Percentiles rank a stretch among this genome's conserved stretches.
Conservation (phyloP, 2,888 invertebrate species). For the Zygothrica quintamaculata region DNA sequence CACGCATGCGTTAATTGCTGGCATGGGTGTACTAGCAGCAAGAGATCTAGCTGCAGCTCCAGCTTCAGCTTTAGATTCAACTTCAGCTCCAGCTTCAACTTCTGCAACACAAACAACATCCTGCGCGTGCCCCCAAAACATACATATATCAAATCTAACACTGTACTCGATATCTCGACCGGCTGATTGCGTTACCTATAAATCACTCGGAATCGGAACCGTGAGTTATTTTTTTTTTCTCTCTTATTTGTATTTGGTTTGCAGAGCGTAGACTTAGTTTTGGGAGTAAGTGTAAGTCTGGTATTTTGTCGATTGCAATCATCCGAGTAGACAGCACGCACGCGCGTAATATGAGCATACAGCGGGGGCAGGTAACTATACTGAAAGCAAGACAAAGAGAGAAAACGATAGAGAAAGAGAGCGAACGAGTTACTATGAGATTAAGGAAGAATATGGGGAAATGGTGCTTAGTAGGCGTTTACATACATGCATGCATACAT, state of each 20-base stretch:
- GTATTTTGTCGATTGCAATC: slow-evolving; percentile 74
- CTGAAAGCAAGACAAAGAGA: neutral
- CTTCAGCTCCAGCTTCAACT: slow-evolving; percentile 1
- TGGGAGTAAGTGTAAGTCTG: slow-evolving; percentile 40
- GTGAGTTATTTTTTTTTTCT: too few species aligned
- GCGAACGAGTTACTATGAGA: neutral
- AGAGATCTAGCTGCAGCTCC: slow-evolving; percentile 2
- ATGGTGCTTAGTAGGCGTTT: slow-evolving; percentile 21
- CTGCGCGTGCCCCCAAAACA: slow-evolving; percentile 77
- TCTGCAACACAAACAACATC: slow-evolving; percentile 58
- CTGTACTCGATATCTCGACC: slow-evolving; percentile 68
- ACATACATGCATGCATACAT: slow-evolving; percentile 1
- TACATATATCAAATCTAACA: slow-evolving; percentile 75
- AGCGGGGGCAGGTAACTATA: slow-evolving; percentile 25
- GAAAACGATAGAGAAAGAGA: slow-evolving; percentile 5
- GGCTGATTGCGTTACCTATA: slow-evolving; percentile 73
- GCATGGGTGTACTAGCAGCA: slow-evolving; percentile 44
- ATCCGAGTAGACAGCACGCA: slow-evolving; percentile 75
- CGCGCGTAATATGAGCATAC: slow-evolving; percentile 58
- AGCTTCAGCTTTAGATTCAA: slow-evolving; percentile 6
- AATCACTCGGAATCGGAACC: slow-evolving; percentile 69
- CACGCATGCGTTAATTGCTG: slow-evolving; percentile 77
- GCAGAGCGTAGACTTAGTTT: slow-evolving; percentile 22
- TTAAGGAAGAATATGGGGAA: slow-evolving; percentile 2
- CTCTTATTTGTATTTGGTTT: slow-evolving; percentile 4